These are phyloP conservation scores for Callitettix versicolor DNA, from an alignment of 1,140 invertebrate genomes.

Conservation along the genomic window DNA sequence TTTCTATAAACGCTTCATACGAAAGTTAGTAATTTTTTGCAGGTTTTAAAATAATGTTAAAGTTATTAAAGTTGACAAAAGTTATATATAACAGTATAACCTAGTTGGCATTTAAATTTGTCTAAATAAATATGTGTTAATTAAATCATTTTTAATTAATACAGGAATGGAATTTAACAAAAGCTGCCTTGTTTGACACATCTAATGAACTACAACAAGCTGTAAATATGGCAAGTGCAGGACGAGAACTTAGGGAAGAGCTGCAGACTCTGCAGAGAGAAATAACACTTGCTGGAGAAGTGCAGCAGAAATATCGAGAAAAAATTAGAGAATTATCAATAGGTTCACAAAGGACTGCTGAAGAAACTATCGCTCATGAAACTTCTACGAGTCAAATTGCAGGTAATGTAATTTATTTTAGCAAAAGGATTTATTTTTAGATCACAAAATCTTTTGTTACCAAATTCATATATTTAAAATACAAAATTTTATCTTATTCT, in stretches of 20 bases:
- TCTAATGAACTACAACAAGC: constrained; percentile 32
- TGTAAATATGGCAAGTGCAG: constrained; percentile 29
- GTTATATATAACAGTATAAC: too few relatives aligned
- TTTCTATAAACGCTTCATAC: too few relatives aligned
- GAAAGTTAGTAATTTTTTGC: too few relatives aligned
- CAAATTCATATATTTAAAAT: not conserved
- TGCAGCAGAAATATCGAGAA: constrained; percentile 38
- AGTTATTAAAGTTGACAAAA: too few relatives aligned
- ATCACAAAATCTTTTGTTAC: too few relatives aligned
- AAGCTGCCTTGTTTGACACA: constrained; percentile 32
- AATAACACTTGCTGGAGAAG: constrained; percentile 35
- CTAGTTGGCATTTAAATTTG: too few relatives aligned
- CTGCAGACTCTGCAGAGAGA: constrained; percentile 33
- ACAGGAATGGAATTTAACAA: constrained; percentile 28
- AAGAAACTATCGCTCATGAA: constrained; percentile 34
- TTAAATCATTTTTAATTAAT: too few relatives aligned
- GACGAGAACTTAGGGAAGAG: constrained; percentile 31
- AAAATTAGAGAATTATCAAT: constrained; percentile 34
- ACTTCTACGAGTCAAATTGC: constrained; percentile 36
- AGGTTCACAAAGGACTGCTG: constrained; percentile 31
- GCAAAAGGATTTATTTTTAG: too few relatives aligned
- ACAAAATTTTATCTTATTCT: not conserved
- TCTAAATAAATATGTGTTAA: too few relatives aligned
- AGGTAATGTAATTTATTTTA: constrained; percentile 14
- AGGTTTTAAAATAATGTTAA: too few relatives aligned